Evolutionary conservation across 2,797 vertebrate genomes (phyloP).

Genomic region (Tiaroga cobitis): DNA sequence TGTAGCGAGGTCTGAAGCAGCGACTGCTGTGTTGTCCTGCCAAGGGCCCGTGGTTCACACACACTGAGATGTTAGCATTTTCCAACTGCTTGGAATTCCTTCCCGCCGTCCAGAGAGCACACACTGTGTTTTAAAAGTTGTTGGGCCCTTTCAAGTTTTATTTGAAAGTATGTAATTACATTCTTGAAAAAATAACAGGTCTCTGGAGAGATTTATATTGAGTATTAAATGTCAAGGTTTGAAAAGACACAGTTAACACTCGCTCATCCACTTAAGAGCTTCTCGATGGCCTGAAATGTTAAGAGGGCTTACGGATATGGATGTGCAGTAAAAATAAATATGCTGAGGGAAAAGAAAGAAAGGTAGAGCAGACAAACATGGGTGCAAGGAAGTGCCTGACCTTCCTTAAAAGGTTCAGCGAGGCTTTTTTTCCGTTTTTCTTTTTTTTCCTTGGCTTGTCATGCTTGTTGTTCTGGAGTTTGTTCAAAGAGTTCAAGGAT

Average conservation of each 20-base stretch:
- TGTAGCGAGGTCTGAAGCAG: conserved; percentile 64
- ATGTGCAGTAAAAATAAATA: conserved; percentile 63
- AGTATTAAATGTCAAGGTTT: conserved; percentile 94
- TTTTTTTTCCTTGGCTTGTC: background rate
- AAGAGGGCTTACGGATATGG: conserved; percentile 58
- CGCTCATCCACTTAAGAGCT: conserved; percentile 65
- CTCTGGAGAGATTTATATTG: conserved; percentile 91
- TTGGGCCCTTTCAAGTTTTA: conserved; percentile 99
- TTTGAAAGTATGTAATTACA: conserved; percentile 99
- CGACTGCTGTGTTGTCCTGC: conserved; percentile 43
- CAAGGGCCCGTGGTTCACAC: conserved; percentile 78
- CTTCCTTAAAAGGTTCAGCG: background rate
- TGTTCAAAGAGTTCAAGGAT: conserved; percentile 11
- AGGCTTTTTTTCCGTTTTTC: background rate
- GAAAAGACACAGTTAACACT: conserved; percentile 91
- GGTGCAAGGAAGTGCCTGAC: background rate
- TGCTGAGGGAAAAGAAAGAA: conserved; percentile 40
- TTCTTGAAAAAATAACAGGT: conserved; percentile 98
- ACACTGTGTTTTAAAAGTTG: conserved; percentile 98
- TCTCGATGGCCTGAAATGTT: conserved; percentile 63
- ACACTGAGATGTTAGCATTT: conserved; percentile 95
- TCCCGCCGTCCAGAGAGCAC: conserved; percentile 88
- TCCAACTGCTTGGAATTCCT: conserved; percentile 98
- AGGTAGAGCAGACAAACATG: conserved; percentile 28
- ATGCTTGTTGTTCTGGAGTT: background rate